These are phyloP conservation scores for Cassiopea andromeda DNA, from an alignment of 30 jellyfish, hydroid and myxozoan genomes.

Conservation along the genomic window DNA sequence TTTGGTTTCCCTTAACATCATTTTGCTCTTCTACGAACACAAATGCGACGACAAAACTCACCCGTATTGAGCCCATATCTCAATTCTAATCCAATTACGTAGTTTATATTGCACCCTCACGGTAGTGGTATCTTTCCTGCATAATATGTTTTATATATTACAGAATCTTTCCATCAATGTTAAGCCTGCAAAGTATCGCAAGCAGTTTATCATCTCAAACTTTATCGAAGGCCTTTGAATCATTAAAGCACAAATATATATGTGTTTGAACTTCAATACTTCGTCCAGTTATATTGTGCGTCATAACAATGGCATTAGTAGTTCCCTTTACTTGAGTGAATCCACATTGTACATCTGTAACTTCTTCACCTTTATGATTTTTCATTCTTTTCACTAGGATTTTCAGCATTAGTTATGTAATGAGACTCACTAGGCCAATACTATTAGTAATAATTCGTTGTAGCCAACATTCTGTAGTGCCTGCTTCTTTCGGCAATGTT, in stretches of 20 bases:
- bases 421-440: slow-evolving; percentile 32
- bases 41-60: too few relatives aligned
- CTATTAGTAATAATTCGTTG: slow-evolving; percentile 24
- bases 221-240: slow-evolving; percentile 27
- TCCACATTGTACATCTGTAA: not conserved
- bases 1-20: not conserved
- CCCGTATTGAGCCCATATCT: too few relatives aligned
- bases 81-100: too few relatives aligned
- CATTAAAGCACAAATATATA: slow-evolving; percentile 4
- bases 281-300: not conserved
- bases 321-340: slow-evolving; percentile 15
- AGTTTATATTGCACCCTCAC: slow-evolving; percentile 11
- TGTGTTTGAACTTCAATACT: slow-evolving; percentile 18
- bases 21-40: too few relatives aligned
- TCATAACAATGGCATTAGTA: slow-evolving; percentile 17
- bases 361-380: not conserved
- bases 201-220: slow-evolving; percentile 8
- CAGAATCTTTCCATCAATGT: slow-evolving; percentile 19
- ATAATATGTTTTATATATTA: not conserved
- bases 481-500: slow-evolving; percentile 9
- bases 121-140: slow-evolving; percentile 24
- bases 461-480: slow-evolving; percentile 28
- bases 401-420: not conserved
- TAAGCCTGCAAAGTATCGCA: not conserved
- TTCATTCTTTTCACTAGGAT: not conserved